These are phyloP conservation scores for Drosophila greeni DNA, from an alignment of 2,888 invertebrate species.

Conservation along the genomic window DNA sequence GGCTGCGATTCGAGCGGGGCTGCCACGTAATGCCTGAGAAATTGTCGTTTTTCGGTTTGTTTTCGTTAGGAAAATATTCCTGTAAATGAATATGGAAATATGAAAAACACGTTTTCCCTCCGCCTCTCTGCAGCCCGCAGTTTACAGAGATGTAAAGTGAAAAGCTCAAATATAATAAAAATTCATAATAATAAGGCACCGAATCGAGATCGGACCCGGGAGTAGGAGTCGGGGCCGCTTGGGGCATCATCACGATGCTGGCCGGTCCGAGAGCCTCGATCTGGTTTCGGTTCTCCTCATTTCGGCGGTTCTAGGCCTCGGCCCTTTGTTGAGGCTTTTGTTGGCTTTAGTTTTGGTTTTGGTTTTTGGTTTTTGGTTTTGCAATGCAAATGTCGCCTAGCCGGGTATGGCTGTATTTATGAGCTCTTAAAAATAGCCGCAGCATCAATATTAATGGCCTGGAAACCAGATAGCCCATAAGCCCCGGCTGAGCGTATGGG, in stretches of 20 bases:
- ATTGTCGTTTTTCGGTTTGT: slow-evolving; percentile 21
- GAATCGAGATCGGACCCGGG: slow-evolving; percentile 15
- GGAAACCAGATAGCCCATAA: slow-evolving; percentile 44
- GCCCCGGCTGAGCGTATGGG: slow-evolving; percentile 25
- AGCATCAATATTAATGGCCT: slow-evolving; percentile 40
- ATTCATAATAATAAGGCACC: slow-evolving; percentile 53
- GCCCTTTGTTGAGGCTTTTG: slow-evolving; percentile 34
- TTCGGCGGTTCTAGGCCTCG: slow-evolving; percentile 21
- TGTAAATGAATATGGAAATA: slow-evolving; percentile 64
- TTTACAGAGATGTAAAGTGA: slow-evolving; percentile 52
- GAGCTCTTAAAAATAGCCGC: slow-evolving; percentile 56
- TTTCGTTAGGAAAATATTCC: slow-evolving; percentile 34
- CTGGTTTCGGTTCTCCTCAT: not conserved
- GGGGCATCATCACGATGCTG: slow-evolving; percentile 30
- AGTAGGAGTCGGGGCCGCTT: slow-evolving; percentile 1
- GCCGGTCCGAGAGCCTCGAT: not conserved
- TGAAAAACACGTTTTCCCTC: slow-evolving; percentile 65
- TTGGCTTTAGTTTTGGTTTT: too few relatives aligned
- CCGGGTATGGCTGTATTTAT: slow-evolving; percentile 52
- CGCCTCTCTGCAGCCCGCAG: slow-evolving; percentile 3
- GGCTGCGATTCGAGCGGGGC: slow-evolving; percentile 20
- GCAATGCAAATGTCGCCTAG: slow-evolving; percentile 60
- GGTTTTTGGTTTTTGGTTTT: slow-evolving; percentile 16
- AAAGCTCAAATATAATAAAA: slow-evolving; percentile 58
- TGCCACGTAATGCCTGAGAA: slow-evolving; percentile 52